Conservation (phyloP, 2,113 vertebrate genomes). For the Tychaedon coryphoeus region DNA sequence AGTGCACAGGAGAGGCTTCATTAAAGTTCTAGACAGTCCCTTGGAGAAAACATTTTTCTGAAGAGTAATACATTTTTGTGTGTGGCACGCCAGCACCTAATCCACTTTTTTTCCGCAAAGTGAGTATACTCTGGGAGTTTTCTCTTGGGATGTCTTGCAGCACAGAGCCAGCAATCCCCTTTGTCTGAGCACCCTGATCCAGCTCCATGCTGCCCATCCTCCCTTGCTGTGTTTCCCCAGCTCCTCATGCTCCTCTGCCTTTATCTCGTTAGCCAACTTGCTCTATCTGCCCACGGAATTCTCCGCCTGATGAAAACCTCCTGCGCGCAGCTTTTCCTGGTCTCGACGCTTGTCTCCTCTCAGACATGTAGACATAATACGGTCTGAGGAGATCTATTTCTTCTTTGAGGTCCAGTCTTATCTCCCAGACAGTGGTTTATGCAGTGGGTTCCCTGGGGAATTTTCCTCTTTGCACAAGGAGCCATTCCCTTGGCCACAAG, state of each 20-base stretch:
- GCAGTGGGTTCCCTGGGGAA: slow-evolving; percentile 20
- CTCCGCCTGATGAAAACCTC: slow-evolving; percentile 62
- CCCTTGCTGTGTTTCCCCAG: neutral
- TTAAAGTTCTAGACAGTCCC: neutral
- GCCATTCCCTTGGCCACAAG: slow-evolving; percentile 21
- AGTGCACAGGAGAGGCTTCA: neutral
- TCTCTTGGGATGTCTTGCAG: neutral
- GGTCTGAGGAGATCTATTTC: slow-evolving; percentile 60
- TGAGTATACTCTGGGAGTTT: neutral
- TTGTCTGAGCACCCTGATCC: neutral
- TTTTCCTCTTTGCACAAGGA: slow-evolving; percentile 25
- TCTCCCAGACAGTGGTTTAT: slow-evolving; percentile 61
- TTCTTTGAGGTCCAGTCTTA: slow-evolving; percentile 57
- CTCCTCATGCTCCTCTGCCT: neutral
- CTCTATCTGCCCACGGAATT: slow-evolving; percentile 64
- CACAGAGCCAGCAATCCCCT: neutral
- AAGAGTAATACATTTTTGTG: neutral
- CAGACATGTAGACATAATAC: slow-evolving; percentile 56
- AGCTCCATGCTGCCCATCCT: neutral
- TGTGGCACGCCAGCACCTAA: neutral
- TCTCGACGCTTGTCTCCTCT: slow-evolving; percentile 19
- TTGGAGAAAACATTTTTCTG: neutral
- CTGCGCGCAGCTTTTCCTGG: slow-evolving; percentile 13
- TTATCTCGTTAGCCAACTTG: slow-evolving; percentile 37
- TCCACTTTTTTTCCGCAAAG: neutral